Conservation (phyloP, 2,888 invertebrate genomes). For the Ligdia adustata region DNA sequence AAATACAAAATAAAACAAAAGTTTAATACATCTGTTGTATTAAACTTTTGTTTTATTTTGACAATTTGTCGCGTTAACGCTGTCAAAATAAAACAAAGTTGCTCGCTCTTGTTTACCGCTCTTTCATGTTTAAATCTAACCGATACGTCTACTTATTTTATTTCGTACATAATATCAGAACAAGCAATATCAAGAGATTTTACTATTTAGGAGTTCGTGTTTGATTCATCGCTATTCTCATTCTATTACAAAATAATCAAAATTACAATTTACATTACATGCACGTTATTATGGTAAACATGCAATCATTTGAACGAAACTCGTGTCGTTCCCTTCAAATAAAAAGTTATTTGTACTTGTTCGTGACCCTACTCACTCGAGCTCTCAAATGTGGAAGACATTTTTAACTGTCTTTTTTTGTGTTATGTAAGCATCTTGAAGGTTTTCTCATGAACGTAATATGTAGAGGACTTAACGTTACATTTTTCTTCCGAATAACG, state of each 20-base stretch:
- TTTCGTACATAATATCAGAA: neutral
- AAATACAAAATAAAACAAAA: too few species aligned
- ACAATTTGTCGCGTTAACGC: too few species aligned
- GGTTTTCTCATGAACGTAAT: too few species aligned
- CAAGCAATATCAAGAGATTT: neutral
- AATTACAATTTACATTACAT: neutral
- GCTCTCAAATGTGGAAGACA: slow-evolving; percentile 19
- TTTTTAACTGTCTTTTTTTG: slow-evolving; percentile 22
- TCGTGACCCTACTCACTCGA: slow-evolving; percentile 21
- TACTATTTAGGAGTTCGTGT: neutral
- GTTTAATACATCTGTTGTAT: too few species aligned
- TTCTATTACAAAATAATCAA: neutral
- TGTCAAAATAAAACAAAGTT: too few species aligned
- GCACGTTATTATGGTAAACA: neutral
- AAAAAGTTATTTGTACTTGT: slow-evolving; percentile 14
- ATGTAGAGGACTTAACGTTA: too few species aligned
- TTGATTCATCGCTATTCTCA: neutral
- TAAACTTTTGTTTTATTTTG: too few species aligned
- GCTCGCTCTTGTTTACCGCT: too few species aligned
- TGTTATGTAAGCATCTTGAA: slow-evolving; percentile 11
- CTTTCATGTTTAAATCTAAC: too few species aligned
- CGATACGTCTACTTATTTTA: too few species aligned
- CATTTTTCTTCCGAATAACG: too few species aligned
- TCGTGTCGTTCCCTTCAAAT: slow-evolving; percentile 1
- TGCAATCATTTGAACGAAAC: neutral